Conservation (phyloP, 2,113 vertebrate genomes). For the Sebastes fasciatus region DNA sequence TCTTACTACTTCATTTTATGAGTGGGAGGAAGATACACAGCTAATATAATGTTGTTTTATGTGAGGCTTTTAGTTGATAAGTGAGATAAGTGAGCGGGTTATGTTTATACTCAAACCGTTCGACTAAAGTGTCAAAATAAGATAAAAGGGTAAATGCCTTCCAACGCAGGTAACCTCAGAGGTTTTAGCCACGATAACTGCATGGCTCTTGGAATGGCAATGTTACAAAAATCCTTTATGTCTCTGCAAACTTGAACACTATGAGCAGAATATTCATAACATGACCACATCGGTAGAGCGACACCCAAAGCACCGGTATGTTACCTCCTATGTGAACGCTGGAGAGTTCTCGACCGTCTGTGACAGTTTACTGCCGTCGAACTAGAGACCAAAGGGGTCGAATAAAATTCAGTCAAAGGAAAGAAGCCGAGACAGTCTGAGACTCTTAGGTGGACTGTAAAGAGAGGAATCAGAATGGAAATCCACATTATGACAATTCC, state of each 20-base stretch:
- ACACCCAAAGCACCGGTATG: not conserved
- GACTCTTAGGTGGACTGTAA: conserved; percentile 30
- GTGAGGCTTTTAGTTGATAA: not conserved
- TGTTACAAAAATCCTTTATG: too few relatives aligned
- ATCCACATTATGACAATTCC: conserved; percentile 55
- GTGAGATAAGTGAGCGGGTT: not conserved
- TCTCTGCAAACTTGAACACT: not conserved
- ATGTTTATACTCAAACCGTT: not conserved
- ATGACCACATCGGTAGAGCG: not conserved
- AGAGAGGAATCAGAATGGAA: conserved; percentile 42
- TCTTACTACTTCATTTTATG: conserved; percentile 32
- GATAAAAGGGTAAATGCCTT: not conserved
- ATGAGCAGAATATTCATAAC: not conserved
- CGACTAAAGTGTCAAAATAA: not conserved
- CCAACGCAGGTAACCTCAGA: too few relatives aligned
- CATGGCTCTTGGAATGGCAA: too few relatives aligned
- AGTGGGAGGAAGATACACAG: conserved; percentile 24
- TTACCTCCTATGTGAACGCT: not conserved
- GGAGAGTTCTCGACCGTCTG: not conserved
- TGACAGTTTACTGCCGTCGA: not conserved
- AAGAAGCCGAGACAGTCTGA: conserved; percentile 5
- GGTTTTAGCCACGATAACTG: not conserved
- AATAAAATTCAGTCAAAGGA: not conserved
- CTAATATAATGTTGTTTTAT: conserved; percentile 20
- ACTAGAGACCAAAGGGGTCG: not conserved